Evolutionary conservation across 2,888 invertebrate species (phyloP).

Genomic region (Chymomyza fuscimana): DNA sequence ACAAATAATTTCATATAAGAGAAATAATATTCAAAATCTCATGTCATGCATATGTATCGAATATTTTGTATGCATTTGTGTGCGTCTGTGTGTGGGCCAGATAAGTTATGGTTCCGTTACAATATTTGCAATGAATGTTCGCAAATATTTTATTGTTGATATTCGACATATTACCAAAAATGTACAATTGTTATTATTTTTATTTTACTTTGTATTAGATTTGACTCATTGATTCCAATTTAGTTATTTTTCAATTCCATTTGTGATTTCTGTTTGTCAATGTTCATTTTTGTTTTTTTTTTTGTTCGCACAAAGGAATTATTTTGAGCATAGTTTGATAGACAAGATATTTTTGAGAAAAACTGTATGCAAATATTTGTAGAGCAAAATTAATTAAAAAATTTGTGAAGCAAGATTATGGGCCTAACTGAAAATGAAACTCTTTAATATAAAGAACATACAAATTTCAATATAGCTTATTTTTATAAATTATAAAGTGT

Average conservation of each 20-base stretch:
- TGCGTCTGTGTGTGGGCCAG: constrained; percentile 17
- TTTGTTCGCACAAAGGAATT: too few species aligned
- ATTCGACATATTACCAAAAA: constrained; percentile 2
- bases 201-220: neutral
- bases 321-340: neutral
- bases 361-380: too few species aligned
- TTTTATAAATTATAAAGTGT: too few species aligned
- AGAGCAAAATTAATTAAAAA: too few species aligned
- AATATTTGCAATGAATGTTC: constrained; percentile 18
- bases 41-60: constrained; percentile 28
- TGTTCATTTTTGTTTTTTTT: neutral
- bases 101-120: constrained; percentile 49
- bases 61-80: neutral
- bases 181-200: neutral
- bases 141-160: constrained; percentile 18
- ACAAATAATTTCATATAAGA: constrained; percentile 32
- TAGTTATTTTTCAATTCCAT: constrained; percentile 17
- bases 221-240: constrained; percentile 9
- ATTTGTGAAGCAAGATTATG: too few species aligned
- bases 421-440: too few species aligned
- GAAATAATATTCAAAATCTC: constrained; percentile 21
- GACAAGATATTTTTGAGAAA: neutral
- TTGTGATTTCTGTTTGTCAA: neutral
- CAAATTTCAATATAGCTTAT: too few species aligned
- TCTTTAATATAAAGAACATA: too few species aligned